These are phyloP conservation scores for Litoditis marina DNA, from an alignment of 2,888 invertebrate species.

Conservation along the genomic window DNA sequence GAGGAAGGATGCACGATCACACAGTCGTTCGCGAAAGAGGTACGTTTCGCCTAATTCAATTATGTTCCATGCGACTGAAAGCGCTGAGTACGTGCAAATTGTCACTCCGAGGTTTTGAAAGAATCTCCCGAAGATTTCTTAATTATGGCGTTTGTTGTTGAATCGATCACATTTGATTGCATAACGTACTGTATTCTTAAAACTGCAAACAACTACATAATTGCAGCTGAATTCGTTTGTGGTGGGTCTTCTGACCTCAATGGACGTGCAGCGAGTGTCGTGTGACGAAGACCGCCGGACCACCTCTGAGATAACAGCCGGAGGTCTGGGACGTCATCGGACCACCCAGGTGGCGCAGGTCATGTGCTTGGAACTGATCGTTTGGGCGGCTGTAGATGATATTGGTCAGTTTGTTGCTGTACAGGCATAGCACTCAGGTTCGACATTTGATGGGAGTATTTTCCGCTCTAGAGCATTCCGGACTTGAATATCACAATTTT, in stretches of 20 bases:
- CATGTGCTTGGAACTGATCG: constrained; percentile 84
- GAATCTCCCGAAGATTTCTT: no score
- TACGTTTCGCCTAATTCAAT: constrained; percentile 12
- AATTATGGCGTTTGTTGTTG: no score
- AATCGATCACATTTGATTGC: no score
- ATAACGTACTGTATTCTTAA: no score
- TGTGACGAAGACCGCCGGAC: constrained; percentile 3
- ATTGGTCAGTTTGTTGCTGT: constrained; percentile 68
- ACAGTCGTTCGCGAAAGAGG: constrained; percentile 49
- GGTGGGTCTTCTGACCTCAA: not conserved
- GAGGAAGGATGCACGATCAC: constrained; percentile 28
- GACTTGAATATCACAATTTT: no score
- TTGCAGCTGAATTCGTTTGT: constrained; percentile 19
- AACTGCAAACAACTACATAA: not conserved
- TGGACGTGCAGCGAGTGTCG: constrained; percentile 6
- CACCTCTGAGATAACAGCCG: constrained; percentile 26
- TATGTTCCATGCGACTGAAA: not conserved
- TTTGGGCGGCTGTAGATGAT: constrained; percentile 83
- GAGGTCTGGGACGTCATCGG: constrained; percentile 11
- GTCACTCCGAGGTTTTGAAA: no score
- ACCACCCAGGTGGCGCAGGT: constrained; percentile 1
- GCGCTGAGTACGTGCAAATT: no score
- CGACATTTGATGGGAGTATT: no score
- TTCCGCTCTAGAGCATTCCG: no score
- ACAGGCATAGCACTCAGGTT: not conserved